Evolutionary conservation across 2,888 invertebrate genomes (phyloP), one percentile per base, ranked within the genome.

Genomic region (Dendrolimus pini): DNA sequence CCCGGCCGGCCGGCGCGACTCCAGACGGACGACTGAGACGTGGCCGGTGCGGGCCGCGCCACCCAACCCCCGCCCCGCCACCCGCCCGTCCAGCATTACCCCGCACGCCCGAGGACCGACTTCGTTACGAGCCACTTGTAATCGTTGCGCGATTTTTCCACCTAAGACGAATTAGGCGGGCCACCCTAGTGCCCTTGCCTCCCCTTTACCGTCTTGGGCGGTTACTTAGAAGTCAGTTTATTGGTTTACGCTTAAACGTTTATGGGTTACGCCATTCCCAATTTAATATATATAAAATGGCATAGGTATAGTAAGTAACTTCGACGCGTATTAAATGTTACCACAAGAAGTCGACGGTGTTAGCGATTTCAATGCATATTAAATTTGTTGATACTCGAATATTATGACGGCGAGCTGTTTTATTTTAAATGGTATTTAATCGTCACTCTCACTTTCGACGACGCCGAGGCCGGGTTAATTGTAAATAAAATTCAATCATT

Each of bases 101-200:
- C 75, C 69, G 59, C 65, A 71, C 68, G 63, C 79, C 73, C 73
- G 74, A 73, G 71, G 72, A 71, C 82, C 87, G 88, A 88, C 89
- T 90, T 90, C 89, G 89, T 90, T 90, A 89, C 87, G 88, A 88
- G 87, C 88, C 89, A 90, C 89, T 89, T 89, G 89, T 89, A 88
- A 89, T 89, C 85, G 85, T 85, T 83, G 80, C 80, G 83, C 87
- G 87, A 89, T 90, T 90, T 89, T 90, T 89, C 89, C 89, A 89
- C 88, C 89, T 89, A 87, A 90, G 89, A 89, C 85, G 87, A 89
- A 89, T 90, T 90, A 90, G 88, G 89, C 86, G 84, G 86, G 77
- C 83, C 82, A 75, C 78, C 78, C 78, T 77, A 80, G 80, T 70
- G 71, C 74, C 69, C 72, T 67, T 75, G 74, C 69, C 75, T 66